These are phyloP conservation scores for Dione juno DNA, from an alignment of 2,888 invertebrate species.

Conservation along the genomic window DNA sequence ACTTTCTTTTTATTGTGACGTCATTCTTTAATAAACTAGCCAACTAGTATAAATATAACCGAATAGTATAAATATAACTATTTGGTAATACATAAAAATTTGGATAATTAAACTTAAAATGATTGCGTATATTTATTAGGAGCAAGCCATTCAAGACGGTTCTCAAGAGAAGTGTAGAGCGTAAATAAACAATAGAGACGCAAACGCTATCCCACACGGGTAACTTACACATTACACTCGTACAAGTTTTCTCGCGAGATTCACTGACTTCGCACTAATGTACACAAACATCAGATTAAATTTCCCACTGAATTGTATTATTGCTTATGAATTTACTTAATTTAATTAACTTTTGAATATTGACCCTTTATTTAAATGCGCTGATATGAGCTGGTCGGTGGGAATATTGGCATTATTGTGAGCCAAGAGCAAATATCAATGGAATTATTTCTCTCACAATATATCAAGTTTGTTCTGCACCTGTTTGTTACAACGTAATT, in stretches of 20 bases:
- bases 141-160: background rate
- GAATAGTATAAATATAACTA: no score
- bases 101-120: no score
- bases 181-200: slow-evolving; percentile 8
- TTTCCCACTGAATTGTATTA: slow-evolving; percentile 6
- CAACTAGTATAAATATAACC: no score
- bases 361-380: slow-evolving; percentile 11
- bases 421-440: background rate
- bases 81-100: no score
- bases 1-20: slow-evolving; percentile 1
- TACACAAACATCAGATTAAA: slow-evolving; percentile 8
- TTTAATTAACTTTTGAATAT: slow-evolving; percentile 23
- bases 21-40: background rate
- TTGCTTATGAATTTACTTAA: slow-evolving; percentile 17
- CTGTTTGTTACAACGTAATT: no score
- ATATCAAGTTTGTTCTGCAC: background rate
- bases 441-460: background rate
- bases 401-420: slow-evolving; percentile 2
- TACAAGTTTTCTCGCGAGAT: slow-evolving; percentile 26
- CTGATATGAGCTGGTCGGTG: background rate
- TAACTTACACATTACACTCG: background rate
- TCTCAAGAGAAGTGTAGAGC: background rate
- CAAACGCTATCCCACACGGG: background rate
- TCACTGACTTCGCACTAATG: slow-evolving; percentile 32
- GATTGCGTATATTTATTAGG: background rate